Evolutionary conservation across 1,140 invertebrate species (phyloP), one percentile per base, ranked within the genome.

Genomic region (Eumeta japonica): DNA sequence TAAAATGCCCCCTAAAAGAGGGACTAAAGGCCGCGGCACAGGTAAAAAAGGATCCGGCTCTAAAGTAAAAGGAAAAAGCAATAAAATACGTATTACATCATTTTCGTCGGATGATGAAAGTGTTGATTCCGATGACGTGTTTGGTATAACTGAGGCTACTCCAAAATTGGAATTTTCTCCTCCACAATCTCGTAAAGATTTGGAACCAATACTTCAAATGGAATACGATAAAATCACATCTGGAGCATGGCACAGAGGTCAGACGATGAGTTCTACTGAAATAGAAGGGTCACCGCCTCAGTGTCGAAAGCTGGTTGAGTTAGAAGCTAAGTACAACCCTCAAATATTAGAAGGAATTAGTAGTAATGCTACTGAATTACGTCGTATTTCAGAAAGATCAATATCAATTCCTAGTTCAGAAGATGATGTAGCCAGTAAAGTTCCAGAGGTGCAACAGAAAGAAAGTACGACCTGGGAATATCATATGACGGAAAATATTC

Each of bases 41-140:
- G 77, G 77, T 33, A 78, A 77, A 41, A 80, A 78, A 48, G 78
- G 78, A 27, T 61, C 76, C 15, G 68, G 73, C 24, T 53, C 62
- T 34, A 78, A 78, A 56, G 62, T 74, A 15, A 77, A 77, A 62
- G 56, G 50, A 14, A 76, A 74, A 39, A 79, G 64, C 43, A 85
- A 81, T 24, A 85, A 84, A 70, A 83, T 83, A 15, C 63, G 83
- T 41, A 85, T 85, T 16, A 85, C 83, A 5, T 85, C 83, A 0
- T 85, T 85, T 48, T 84, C 82, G 39, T 85, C 83, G 0, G 83
- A 85, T 43, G 83, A 85, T 57, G 83, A 85, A 65, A 84, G 83
- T 44, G 64, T 85, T 16, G 83, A 85, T 68, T 84, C 83, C 3
- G 83, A 85, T 61, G 83, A 85, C 60, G 83, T 85, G 2, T 85